phyloP scores from a whole-genome alignment of 2,113 vertebrate genomes.

The Lepus europaeus region DNA sequence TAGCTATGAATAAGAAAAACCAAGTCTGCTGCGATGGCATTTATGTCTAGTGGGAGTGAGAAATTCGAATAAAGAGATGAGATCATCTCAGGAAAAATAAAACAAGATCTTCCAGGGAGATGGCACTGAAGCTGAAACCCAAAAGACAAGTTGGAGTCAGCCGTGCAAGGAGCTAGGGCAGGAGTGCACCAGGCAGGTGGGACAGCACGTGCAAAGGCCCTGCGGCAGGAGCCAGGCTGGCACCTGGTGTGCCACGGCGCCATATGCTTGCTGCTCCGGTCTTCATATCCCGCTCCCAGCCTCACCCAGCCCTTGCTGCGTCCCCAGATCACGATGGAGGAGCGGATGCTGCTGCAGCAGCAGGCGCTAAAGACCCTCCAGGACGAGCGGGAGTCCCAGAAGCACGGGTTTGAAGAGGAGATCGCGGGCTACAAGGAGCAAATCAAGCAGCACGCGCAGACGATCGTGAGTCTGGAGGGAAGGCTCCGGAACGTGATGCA shows the following conservation, averaged over 20 bases:
- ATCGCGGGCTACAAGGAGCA: constrained; percentile 88
- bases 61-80: neutral
- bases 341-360: constrained; percentile 12
- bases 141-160: neutral
- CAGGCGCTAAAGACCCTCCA: constrained; percentile 30
- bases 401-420: constrained; percentile 77
- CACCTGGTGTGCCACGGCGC: neutral
- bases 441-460: constrained; percentile 89
- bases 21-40: neutral
- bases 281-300: rapidly evolving
- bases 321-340: constrained; percentile 78
- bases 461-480: constrained; percentile 89
- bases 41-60: neutral
- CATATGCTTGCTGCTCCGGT: rapidly evolving
- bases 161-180: neutral
- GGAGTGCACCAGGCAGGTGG: rapidly evolving
- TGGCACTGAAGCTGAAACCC: neutral
- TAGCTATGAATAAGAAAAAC: neutral
- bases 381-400: constrained; percentile 72
- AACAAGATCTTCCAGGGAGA: neutral
- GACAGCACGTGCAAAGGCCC: neutral
- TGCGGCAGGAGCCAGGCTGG: rapidly evolving
- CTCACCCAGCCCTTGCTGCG: rapidly evolving
- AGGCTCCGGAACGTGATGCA: constrained; percentile 79
- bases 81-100: neutral